Percentiles rank a stretch among this genome's conserved stretches.
These are phyloP conservation scores for Anastatus disparis DNA, from an alignment of 1,140 invertebrate genomes.

Conservation along the genomic window DNA sequence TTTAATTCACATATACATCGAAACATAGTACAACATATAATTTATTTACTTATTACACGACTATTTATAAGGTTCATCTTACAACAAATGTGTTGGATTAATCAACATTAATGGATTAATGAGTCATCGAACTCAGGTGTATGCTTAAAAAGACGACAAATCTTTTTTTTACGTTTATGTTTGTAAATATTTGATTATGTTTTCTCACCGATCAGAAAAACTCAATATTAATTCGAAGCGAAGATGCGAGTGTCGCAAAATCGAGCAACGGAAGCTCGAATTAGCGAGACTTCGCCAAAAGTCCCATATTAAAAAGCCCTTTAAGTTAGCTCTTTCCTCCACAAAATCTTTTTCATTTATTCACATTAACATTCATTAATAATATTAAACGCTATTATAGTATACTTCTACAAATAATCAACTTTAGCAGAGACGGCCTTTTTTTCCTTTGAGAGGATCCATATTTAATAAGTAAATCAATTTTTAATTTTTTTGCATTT, in stretches of 20 bases:
- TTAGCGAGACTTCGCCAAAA: constrained; percentile 8
- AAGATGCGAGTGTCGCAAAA: constrained; percentile 28
- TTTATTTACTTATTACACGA: constrained; percentile 29
- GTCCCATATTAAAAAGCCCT: neutral
- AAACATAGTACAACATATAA: constrained; percentile 34
- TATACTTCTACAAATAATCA: constrained; percentile 56
- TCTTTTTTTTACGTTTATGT: neutral
- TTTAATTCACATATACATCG: constrained; percentile 13
- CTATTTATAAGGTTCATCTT: constrained; percentile 5
- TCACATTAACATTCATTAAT: constrained; percentile 50
- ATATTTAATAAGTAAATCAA: constrained; percentile 35
- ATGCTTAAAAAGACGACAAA: constrained; percentile 23
- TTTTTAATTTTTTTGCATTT: constrained; percentile 42
- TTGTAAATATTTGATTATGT: constrained; percentile 31
- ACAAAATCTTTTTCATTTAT: constrained; percentile 19
- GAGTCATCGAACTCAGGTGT: constrained; percentile 33
- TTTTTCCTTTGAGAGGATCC: constrained; percentile 41
- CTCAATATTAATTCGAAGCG: constrained; percentile 14
- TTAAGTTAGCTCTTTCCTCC: constrained; percentile 30
- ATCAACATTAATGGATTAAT: constrained; percentile 37
- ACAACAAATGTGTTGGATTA: constrained; percentile 18
- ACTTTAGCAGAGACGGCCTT: constrained; percentile 51
- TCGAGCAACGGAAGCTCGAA: constrained; percentile 19
- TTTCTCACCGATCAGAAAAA: constrained; percentile 31
- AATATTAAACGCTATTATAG: constrained; percentile 45